Conservation (phyloP, 2,888 invertebrate genomes). For the Sepiola atlantica region DNA sequence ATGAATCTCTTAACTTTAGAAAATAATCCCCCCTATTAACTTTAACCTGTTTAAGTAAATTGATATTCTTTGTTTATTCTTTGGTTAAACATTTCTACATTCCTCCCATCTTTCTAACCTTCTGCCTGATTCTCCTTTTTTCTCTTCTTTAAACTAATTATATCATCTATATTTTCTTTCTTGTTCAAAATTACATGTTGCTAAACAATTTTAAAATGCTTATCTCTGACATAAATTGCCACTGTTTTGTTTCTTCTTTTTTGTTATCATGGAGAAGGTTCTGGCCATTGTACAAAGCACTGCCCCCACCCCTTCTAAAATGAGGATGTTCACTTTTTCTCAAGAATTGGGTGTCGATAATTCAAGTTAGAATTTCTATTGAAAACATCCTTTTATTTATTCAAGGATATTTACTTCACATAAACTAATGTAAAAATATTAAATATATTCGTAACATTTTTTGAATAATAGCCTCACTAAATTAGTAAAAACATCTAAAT, state of each 20-base stretch:
- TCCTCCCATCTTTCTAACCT: neutral
- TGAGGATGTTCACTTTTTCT: neutral
- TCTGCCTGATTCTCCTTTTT: neutral
- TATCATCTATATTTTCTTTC: constrained; percentile 13
- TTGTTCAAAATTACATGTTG: neutral
- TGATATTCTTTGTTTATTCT: no score
- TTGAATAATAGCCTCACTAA: neutral
- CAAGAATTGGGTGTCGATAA: neutral
- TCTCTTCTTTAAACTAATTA: constrained; percentile 14
- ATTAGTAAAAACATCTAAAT: neutral
- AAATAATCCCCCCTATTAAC: no score
- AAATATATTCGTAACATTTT: neutral
- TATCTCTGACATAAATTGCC: no score
- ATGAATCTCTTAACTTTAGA: no score
- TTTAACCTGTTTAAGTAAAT: no score
- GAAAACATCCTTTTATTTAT: neutral
- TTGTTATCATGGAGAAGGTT: no score
- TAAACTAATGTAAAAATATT: neutral
- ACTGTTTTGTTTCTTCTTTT: no score
- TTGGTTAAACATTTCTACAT: no score
- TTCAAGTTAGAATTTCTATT: neutral
- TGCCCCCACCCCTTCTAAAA: no score
- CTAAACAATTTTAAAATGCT: neutral
- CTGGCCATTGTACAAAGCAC: neutral
- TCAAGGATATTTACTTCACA: neutral